A percentile compares a stretch with the other conserved stretches of the same genome.
phyloP scores from a whole-genome alignment of 2,113 vertebrate species.

The Gambusia holbrooki region DNA sequence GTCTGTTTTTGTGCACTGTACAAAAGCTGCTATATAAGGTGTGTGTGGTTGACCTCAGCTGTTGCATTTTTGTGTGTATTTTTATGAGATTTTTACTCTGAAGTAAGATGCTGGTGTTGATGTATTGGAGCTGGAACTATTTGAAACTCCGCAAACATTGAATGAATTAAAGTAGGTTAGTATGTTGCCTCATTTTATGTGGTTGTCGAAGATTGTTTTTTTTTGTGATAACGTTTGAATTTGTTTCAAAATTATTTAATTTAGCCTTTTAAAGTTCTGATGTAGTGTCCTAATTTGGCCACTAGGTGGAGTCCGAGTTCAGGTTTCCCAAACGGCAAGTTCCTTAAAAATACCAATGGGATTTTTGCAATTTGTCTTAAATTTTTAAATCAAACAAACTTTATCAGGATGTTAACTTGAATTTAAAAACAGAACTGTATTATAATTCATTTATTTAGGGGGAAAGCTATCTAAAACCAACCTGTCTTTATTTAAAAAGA shows the following conservation, averaged over 20 bases:
- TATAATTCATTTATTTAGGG: neutral
- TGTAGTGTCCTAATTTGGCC: neutral
- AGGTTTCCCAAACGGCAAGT: neutral
- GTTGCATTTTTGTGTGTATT: slow-evolving; percentile 26
- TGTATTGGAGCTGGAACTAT: slow-evolving; percentile 20
- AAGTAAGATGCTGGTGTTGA: slow-evolving; percentile 32
- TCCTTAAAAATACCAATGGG: neutral
- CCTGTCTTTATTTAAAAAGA: too few species aligned
- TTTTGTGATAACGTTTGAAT: neutral
- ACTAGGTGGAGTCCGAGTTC: slow-evolving; percentile 7
- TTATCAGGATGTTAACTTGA: neutral
- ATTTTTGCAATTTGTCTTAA: neutral
- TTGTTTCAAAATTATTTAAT: neutral
- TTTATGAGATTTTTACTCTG: slow-evolving; percentile 48
- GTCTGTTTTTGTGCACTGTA: slow-evolving; percentile 16
- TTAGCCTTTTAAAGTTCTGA: neutral
- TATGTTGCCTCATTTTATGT: neutral
- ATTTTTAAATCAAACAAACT: neutral
- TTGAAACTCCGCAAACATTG: slow-evolving; percentile 17
- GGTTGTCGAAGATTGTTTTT: too few species aligned
- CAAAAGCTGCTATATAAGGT: slow-evolving; percentile 41
- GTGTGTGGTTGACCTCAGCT: slow-evolving; percentile 2
- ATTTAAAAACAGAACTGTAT: too few species aligned
- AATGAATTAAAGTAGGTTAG: slow-evolving; percentile 37
- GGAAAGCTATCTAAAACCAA: too few species aligned